These are phyloP conservation scores for Xiphydria camelus DNA, from an alignment of 2,888 invertebrate species.

Conservation along the genomic window DNA sequence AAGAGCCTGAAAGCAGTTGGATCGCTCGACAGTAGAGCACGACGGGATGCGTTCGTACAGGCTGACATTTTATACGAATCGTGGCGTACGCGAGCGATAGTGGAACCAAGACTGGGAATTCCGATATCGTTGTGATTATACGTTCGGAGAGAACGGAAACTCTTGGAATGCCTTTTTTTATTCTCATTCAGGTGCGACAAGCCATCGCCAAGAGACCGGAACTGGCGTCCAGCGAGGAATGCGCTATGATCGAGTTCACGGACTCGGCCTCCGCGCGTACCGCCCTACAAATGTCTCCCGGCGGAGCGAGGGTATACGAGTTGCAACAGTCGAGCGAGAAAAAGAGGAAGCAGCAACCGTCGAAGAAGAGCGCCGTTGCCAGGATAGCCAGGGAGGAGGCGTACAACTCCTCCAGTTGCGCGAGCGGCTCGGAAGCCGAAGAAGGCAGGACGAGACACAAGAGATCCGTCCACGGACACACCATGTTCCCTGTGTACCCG, in stretches of 20 bases:
- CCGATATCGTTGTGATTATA: too few species aligned
- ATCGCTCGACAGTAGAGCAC: too few species aligned
- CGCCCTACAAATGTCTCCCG: conserved; percentile 70
- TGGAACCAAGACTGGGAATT: too few species aligned
- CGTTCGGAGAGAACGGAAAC: too few species aligned
- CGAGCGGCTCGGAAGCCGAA: conserved; percentile 62
- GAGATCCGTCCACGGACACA: conserved; percentile 60
- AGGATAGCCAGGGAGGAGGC: conserved; percentile 55
- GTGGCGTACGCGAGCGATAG: too few species aligned
- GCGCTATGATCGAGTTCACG: conserved; percentile 90
- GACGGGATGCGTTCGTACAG: too few species aligned
- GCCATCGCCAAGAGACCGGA: conserved; percentile 90
- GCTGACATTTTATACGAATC: too few species aligned
- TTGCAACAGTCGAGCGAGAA: conserved; percentile 71
- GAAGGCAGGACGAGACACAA: conserved; percentile 54
- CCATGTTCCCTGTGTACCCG: conserved; percentile 44
- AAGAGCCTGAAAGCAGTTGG: too few species aligned
- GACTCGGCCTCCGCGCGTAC: conserved; percentile 83
- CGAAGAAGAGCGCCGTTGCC: conserved; percentile 65
- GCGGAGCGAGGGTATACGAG: conserved; percentile 73
- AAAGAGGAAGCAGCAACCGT: conserved; percentile 73
- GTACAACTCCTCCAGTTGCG: conserved; percentile 60
- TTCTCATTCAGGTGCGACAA: conserved; percentile 67
- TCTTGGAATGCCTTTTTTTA: too few species aligned
- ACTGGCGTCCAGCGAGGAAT: conserved; percentile 76